phyloP scores from a whole-genome alignment of 2,113 vertebrate genomes.

The Sula dactylatra region DNA sequence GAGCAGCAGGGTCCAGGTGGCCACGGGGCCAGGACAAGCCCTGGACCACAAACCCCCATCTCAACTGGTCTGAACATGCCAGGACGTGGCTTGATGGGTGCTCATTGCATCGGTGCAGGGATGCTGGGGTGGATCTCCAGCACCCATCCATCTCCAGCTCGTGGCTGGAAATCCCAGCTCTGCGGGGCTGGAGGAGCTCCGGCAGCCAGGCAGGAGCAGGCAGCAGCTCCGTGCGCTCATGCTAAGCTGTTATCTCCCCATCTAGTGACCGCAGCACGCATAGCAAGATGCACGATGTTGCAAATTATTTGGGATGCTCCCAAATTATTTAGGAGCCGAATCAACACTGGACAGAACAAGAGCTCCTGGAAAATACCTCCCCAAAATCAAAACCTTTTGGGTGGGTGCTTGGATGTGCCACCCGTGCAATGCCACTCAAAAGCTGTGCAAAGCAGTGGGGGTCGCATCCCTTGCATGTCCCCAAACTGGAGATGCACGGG shows the following conservation, averaged over 20 bases:
- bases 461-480: rapidly evolving
- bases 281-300: background rate
- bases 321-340: background rate
- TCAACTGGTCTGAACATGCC: rapidly evolving
- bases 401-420: background rate
- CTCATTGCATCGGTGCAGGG: background rate
- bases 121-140: background rate
- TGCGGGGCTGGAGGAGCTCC: background rate
- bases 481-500: rapidly evolving
- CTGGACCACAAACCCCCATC: background rate
- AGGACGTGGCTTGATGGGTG: background rate
- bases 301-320: background rate
- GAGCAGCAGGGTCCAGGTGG: background rate
- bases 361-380: background rate
- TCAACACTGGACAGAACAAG: background rate
- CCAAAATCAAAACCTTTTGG: background rate
- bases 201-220: background rate
- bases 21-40: background rate
- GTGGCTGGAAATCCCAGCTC: background rate
- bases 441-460: rapidly evolving
- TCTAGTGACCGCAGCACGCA: constrained; percentile 49
- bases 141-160: background rate
- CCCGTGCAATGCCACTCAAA: rapidly evolving
- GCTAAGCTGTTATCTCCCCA: constrained; percentile 56
- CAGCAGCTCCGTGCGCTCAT: background rate